Conservation (phyloP, 1,140 invertebrate species). For the Zaprionus kolodkinae region DNA sequence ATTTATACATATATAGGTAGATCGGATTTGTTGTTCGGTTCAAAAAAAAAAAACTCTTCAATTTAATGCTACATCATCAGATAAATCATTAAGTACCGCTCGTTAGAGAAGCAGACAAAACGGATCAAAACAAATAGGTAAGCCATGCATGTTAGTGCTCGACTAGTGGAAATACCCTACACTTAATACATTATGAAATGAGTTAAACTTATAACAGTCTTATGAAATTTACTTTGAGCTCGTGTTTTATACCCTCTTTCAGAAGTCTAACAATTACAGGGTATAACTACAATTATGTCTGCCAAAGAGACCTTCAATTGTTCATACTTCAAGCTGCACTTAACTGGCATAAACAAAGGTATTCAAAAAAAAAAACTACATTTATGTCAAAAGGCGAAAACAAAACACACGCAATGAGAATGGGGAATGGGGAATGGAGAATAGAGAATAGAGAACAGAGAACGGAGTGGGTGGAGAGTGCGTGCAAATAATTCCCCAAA, state of each 20-base stretch:
- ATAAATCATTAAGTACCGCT: conserved; percentile 5
- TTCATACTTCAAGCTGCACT: not conserved
- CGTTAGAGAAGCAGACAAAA: not conserved
- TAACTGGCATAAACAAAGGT: not conserved
- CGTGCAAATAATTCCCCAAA: not conserved
- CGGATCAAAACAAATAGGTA: not conserved
- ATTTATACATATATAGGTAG: not conserved
- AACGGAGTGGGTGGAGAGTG: conserved; percentile 5
- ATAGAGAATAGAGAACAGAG: conserved; percentile 6
- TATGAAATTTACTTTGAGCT: not conserved
- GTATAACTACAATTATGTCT: conserved; percentile 10
- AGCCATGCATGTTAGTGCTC: not conserved
- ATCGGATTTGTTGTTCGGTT: too few species aligned
- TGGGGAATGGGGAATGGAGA: not conserved
- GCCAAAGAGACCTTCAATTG: conserved; percentile 17
- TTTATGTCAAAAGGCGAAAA: conserved; percentile 19
- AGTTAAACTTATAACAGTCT: not conserved
- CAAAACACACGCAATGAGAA: conserved; percentile 4
- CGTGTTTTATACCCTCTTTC: not conserved
- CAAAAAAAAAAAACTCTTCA: conserved; percentile 11
- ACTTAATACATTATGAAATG: not conserved
- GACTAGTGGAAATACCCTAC: conserved; percentile 7
- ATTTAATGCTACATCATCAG: conserved; percentile 20
- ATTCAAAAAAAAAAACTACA: not conserved
- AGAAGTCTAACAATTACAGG: not conserved